These are phyloP conservation scores for Lordiphosa stackelbergi DNA, from an alignment of 1,140 invertebrate genomes.

Conservation along the genomic window DNA sequence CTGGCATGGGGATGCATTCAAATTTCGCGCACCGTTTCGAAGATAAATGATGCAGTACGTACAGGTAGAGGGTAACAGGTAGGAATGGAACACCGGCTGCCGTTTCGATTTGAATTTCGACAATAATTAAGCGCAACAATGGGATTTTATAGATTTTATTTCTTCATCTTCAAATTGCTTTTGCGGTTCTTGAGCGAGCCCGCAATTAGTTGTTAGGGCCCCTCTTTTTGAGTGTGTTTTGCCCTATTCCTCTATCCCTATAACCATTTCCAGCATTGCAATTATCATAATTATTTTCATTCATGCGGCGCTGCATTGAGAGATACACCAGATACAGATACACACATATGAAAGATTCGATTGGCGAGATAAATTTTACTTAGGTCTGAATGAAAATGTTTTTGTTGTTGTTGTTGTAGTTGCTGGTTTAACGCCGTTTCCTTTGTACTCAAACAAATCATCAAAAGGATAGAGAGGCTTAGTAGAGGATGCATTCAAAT, in stretches of 20 bases:
- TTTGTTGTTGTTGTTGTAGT: constrained; percentile 28
- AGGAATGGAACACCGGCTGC: constrained; percentile 34
- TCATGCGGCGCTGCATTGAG: constrained; percentile 56
- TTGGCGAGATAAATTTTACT: constrained; percentile 51
- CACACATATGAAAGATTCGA: constrained; percentile 27
- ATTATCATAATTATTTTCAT: constrained; percentile 76
- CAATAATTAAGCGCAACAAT: constrained; percentile 74
- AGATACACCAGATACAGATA: constrained; percentile 26
- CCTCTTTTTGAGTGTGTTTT: background rate
- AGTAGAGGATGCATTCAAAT: constrained; percentile 53
- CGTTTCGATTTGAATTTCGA: constrained; percentile 69
- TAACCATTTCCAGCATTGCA: constrained; percentile 37
- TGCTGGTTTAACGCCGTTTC: constrained; percentile 48
- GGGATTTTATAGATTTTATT: constrained; percentile 60
- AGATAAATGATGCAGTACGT: constrained; percentile 62
- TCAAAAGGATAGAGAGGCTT: background rate
- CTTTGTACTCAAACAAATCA: constrained; percentile 30
- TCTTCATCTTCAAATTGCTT: constrained; percentile 27
- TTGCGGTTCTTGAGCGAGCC: constrained; percentile 55
- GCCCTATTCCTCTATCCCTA: constrained; percentile 13
- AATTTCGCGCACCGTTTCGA: constrained; percentile 64
- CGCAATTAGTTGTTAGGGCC: constrained; percentile 60
- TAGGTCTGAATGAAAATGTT: constrained; percentile 23
- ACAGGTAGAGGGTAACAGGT: constrained; percentile 13
- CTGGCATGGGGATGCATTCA: constrained; percentile 44